A percentile compares a stretch with the other conserved stretches of the same genome.
Conservation (phyloP, 2,888 invertebrate species). For the Drosophila helvetica region DNA sequence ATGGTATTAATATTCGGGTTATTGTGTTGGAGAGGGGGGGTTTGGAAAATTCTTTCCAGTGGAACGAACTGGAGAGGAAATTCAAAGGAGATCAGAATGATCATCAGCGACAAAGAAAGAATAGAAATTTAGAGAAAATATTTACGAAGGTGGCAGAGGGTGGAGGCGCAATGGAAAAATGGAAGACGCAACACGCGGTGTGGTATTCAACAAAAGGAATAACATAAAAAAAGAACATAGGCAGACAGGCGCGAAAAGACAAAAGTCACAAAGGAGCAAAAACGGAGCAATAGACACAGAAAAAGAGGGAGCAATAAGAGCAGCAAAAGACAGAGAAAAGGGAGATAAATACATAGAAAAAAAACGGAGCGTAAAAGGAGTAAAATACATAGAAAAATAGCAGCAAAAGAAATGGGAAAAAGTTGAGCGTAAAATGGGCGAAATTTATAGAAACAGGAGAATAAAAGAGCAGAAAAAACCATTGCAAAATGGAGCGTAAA, state of each 20-base stretch:
- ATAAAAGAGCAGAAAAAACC: slow-evolving; percentile 26
- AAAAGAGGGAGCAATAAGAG: slow-evolving; percentile 43
- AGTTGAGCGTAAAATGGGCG: too few relatives aligned
- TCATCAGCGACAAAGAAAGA: slow-evolving; percentile 17
- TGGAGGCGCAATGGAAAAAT: too few relatives aligned
- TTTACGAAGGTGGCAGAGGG: too few relatives aligned
- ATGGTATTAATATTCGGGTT: slow-evolving; percentile 6
- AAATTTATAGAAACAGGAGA: background rate
- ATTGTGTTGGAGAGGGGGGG: slow-evolving; percentile 32
- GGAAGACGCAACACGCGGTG: background rate
- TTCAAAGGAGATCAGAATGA: slow-evolving; percentile 2
- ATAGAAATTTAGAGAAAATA: background rate
- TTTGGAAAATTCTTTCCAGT: too few relatives aligned
- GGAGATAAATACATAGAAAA: slow-evolving; percentile 3
- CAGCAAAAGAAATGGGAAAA: slow-evolving; percentile 16
- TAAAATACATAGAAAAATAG: slow-evolving; percentile 13
- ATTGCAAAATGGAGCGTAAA: slow-evolving; percentile 31
- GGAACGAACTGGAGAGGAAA: slow-evolving; percentile 4
- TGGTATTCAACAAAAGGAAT: too few relatives aligned
- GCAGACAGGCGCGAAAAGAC: slow-evolving; percentile 8
- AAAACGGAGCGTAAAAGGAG: background rate
- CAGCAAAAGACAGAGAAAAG: slow-evolving; percentile 42
- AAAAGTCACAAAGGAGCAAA: slow-evolving; percentile 18
- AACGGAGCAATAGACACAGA: slow-evolving; percentile 34
- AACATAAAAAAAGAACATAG: background rate